These are phyloP conservation scores for Lasioglossum albipes DNA, from an alignment of 1,140 invertebrate species.

Conservation along the genomic window DNA sequence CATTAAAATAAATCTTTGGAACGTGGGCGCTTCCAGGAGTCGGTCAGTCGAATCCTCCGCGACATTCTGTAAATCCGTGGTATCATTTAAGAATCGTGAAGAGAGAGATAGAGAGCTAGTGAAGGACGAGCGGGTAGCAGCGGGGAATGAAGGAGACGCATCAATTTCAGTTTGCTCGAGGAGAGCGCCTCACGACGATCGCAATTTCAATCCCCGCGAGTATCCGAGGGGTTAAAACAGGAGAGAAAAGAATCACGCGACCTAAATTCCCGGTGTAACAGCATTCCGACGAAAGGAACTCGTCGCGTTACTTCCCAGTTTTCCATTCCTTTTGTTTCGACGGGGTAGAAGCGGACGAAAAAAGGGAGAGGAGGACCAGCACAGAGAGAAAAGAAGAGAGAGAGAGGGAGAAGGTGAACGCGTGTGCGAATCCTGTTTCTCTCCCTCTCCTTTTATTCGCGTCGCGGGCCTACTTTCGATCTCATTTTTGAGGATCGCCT, in stretches of 20 bases:
- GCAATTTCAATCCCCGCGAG: neutral
- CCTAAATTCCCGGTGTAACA: constrained; percentile 54
- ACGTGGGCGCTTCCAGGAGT: too few relatives aligned
- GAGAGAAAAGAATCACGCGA: constrained; percentile 25
- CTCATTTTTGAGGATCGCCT: constrained; percentile 60
- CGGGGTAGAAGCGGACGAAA: neutral
- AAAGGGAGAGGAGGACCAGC: neutral
- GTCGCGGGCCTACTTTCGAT: constrained; percentile 59
- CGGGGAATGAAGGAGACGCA: neutral
- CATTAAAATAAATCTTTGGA: neutral
- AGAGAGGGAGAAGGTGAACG: neutral
- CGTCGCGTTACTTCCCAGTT: neutral
- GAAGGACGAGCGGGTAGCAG: neutral
- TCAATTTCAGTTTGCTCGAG: neutral
- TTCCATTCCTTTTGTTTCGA: neutral
- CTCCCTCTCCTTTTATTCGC: constrained; percentile 31
- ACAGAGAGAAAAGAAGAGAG: too few relatives aligned
- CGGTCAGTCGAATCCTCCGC: neutral
- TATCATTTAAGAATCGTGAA: neutral
- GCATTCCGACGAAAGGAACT: constrained; percentile 32
- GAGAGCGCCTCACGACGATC: constrained; percentile 1
- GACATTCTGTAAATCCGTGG: too few relatives aligned
- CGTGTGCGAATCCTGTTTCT: constrained; percentile 41
- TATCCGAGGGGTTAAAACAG: neutral
- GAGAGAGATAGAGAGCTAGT: neutral